Base-by-base conservation (phyloP, 1,140 invertebrate species). In the Saxidomus purpurata region DNA sequence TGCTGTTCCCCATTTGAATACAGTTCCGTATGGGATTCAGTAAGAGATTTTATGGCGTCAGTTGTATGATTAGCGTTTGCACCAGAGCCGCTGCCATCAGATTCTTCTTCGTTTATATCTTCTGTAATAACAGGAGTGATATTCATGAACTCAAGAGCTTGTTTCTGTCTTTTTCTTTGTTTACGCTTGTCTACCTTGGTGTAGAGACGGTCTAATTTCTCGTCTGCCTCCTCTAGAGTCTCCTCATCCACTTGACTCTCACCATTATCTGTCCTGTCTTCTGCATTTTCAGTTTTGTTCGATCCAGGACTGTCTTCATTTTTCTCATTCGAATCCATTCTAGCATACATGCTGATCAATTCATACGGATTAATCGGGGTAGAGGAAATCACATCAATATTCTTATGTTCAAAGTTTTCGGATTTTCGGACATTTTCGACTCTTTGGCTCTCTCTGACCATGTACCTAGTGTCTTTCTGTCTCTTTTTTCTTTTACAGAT, bases 281-380 rank as follows among this genome's bases (percentile, higher is more conserved):
- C 19, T 28, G 25, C 6, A 43, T 77, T n/a, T 22, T 77, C 36
- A 13, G n/a, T 31, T 25, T 77, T 43, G 40, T n/a, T 77, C 19
- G 74, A 49, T 4, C 36, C 47, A 8, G 40, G 13, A 17, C 40
- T 25, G 31, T 31, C 74, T n/a, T 31, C 17, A 31, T n/a, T 63
- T 19, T 28, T 47, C 4, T 28, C 34, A 19, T 77, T 13, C 13
- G 28, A 47, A 43, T n/a, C 25, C 15, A 77, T 28, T 22, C 28
- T 43, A 28, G 36, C 74, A 22, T 77, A 77, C 40, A 49, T n/a
- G 8, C 40, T 77, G 22, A 49, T 49, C 0, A 77, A 31, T 28
- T 77, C 74, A 49, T 77, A 77, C 13, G 74, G 74, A 40, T 77
- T 77, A 0, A 77, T 77, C 17, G 74, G 74, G 40, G 74, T 13